phyloP scores from a whole-genome alignment of 2,888 invertebrate genomes.

The Steinernema hermaphroditum region DNA sequence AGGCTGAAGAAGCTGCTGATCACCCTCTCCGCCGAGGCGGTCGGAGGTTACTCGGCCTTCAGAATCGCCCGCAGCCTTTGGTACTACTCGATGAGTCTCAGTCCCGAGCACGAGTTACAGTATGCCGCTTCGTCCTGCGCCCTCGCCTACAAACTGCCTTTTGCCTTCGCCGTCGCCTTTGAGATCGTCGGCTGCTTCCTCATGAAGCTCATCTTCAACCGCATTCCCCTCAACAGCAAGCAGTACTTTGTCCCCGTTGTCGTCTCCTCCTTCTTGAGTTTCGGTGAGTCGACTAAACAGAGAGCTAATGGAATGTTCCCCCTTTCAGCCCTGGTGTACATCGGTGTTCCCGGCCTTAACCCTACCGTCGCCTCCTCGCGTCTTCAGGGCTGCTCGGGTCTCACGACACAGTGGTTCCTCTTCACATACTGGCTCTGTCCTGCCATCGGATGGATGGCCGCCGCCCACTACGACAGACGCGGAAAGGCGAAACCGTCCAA shows the following conservation, averaged over 20 bases:
- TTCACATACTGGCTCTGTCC: slow-evolving; percentile 55
- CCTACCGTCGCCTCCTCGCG: slow-evolving; percentile 59
- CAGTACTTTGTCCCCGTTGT: slow-evolving; percentile 46
- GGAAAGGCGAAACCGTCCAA: slow-evolving; percentile 12
- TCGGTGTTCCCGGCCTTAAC: slow-evolving; percentile 64
- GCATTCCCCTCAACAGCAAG: slow-evolving; percentile 39
- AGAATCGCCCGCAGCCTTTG: slow-evolving; percentile 55
- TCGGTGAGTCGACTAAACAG: slow-evolving; percentile 44
- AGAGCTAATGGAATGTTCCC: not conserved
- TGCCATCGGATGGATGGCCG: slow-evolving; percentile 48
- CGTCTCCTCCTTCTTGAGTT: slow-evolving; percentile 46
- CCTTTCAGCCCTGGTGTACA: slow-evolving; percentile 52
- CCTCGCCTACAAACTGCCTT: slow-evolving; percentile 44
- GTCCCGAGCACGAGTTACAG: slow-evolving; percentile 48
- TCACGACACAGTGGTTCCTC: slow-evolving; percentile 56
- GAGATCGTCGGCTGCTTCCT: slow-evolving; percentile 52
- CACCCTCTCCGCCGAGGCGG: slow-evolving; percentile 50
- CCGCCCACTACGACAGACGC: slow-evolving; percentile 38
- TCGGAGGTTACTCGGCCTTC: slow-evolving; percentile 58
- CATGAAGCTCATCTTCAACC: slow-evolving; percentile 44
- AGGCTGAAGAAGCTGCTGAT: slow-evolving; percentile 49
- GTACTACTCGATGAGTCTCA: slow-evolving; percentile 52
- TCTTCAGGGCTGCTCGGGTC: slow-evolving; percentile 57
- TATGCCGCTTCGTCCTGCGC: slow-evolving; percentile 29
- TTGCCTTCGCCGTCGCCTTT: slow-evolving; percentile 49